Percentiles rank a stretch among this genome's conserved stretches.
These are phyloP conservation scores for Catostylus mosaicus DNA, from an alignment of 30 jellyfish, hydroid and myxozoan species.

Conservation along the genomic window DNA sequence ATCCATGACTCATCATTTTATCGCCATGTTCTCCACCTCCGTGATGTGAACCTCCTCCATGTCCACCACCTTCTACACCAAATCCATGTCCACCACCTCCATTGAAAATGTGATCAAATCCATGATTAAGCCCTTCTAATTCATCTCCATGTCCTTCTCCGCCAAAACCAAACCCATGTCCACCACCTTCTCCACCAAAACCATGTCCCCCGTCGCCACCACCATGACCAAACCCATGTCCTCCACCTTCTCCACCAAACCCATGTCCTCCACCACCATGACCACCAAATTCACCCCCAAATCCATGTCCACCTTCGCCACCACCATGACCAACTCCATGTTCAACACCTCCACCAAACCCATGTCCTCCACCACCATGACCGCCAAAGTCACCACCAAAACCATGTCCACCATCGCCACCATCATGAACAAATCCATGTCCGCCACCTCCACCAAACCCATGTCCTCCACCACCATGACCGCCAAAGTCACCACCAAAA, in stretches of 20 bases:
- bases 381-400: constrained; percentile 5
- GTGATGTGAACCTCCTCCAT: constrained; percentile 19
- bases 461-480: constrained; percentile 9
- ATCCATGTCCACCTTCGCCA: constrained; percentile 33
- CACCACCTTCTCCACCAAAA: constrained; percentile 22
- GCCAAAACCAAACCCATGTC: constrained; percentile 38
- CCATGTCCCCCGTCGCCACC: constrained; percentile 59
- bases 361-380: neutral
- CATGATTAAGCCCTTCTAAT: constrained; percentile 27
- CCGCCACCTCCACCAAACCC: constrained; percentile 3
- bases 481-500: constrained; percentile 2
- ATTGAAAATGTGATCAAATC: constrained; percentile 20
- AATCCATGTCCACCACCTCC: constrained; percentile 12
- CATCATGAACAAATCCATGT: neutral
- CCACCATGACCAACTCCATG: neutral
- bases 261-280: constrained; percentile 30
- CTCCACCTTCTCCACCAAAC: constrained; percentile 33
- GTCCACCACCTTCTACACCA: constrained; percentile 4
- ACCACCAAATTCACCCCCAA: constrained; percentile 13
- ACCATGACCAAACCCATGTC: constrained; percentile 50
- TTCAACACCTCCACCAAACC: neutral
- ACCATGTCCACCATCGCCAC: constrained; percentile 4
- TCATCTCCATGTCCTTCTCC: constrained; percentile 44
- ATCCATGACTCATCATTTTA: constrained; percentile 38
- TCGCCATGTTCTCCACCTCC: constrained; percentile 50